Evolutionary conservation across 2,797 vertebrate species (phyloP).

Genomic region (Adelosebastes latens): DNA sequence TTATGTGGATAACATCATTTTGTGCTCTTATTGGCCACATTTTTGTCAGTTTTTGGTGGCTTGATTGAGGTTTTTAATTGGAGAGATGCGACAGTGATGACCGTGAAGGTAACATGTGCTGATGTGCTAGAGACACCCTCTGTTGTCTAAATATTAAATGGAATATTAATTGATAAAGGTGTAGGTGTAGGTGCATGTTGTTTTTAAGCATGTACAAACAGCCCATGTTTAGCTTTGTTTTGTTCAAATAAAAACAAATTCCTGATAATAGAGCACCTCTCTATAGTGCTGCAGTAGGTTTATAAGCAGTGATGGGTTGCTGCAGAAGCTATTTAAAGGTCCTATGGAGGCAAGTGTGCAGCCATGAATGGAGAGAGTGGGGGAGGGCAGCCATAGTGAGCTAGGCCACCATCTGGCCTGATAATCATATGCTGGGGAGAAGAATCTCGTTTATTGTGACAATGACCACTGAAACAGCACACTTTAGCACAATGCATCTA

Average conservation of each 20-base stretch:
- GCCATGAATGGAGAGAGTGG: constrained; percentile 54
- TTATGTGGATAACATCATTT: not conserved
- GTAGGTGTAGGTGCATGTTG: not conserved
- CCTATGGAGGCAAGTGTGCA: constrained; percentile 34
- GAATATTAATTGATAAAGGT: not conserved
- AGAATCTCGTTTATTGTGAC: constrained; percentile 42
- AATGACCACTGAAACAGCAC: constrained; percentile 1
- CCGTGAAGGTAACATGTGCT: not conserved
- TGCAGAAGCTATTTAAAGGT: constrained; percentile 56
- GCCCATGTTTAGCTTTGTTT: not conserved
- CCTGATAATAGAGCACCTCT: not conserved
- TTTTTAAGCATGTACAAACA: not conserved
- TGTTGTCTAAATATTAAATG: not conserved
- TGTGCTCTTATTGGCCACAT: not conserved
- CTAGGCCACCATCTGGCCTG: constrained; percentile 73
- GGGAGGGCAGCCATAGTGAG: constrained; percentile 62
- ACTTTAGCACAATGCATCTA: not conserved
- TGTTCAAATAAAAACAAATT: not conserved
- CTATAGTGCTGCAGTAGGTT: not conserved
- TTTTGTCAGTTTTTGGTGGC: not conserved
- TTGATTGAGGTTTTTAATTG: not conserved
- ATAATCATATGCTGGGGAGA: constrained; percentile 67
- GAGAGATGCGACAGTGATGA: not conserved
- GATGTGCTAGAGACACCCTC: not conserved
- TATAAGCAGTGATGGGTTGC: constrained; percentile 7